A percentile compares a stretch with the other conserved stretches of the same genome.
Conservation (phyloP, 2,113 vertebrate species). For the Oxyura jamaicensis region DNA sequence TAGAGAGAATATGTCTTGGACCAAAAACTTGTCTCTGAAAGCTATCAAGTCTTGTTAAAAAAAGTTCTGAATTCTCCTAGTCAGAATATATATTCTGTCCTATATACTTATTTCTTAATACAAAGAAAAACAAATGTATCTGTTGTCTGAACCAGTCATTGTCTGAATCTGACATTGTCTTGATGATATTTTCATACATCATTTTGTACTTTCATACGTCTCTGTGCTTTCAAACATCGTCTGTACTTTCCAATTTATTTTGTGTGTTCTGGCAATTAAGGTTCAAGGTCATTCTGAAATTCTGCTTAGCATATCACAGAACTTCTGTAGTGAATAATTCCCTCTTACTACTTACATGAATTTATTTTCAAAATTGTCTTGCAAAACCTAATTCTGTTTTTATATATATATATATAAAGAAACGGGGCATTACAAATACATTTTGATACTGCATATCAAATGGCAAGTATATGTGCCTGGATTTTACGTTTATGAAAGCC, state of each 20-base stretch:
- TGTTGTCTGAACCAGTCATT: not conserved
- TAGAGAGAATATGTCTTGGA: not conserved
- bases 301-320: not conserved
- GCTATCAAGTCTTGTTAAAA: not conserved
- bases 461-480: not conserved
- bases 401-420: not conserved
- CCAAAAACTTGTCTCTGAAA: not conserved
- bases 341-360: not conserved
- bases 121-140: not conserved
- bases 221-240: not conserved
- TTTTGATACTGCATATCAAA: not conserved
- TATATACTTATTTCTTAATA: not conserved
- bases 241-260: not conserved
- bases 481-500: not conserved
- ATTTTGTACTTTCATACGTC: constrained; percentile 21
- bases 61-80: not conserved
- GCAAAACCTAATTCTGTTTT: not conserved
- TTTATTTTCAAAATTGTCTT: constrained; percentile 17
- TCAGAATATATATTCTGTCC: not conserved
- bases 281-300: not conserved
- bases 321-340: not conserved
- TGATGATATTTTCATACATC: constrained; percentile 26
- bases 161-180: not conserved
- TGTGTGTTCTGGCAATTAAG: not conserved
- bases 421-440: not conserved